Evolutionary conservation across 1,140 invertebrate genomes (phyloP).

Genomic region (Drosophila oshimai): DNA sequence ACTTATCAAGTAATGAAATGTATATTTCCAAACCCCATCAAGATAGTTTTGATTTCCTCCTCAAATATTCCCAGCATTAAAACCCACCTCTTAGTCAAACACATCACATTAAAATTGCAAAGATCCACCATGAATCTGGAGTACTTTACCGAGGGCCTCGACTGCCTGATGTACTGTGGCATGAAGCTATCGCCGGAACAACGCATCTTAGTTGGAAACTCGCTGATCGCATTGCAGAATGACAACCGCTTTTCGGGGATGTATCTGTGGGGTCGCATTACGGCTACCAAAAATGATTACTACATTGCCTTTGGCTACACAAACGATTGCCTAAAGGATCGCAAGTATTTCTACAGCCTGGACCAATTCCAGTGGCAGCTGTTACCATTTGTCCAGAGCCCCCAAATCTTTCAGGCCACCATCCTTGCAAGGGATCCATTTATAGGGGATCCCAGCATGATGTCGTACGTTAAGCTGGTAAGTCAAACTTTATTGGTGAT

Average conservation of each 20-base stretch:
- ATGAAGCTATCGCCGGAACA: slow-evolving; percentile 86
- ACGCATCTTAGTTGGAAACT: slow-evolving; percentile 87
- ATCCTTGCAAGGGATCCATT: slow-evolving; percentile 84
- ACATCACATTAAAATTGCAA: slow-evolving; percentile 29
- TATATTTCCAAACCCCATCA: background rate
- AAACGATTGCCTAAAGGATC: slow-evolving; percentile 86
- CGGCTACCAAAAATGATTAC: slow-evolving; percentile 87
- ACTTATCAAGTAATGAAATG: too few species aligned
- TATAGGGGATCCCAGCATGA: slow-evolving; percentile 84
- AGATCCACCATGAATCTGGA: slow-evolving; percentile 67
- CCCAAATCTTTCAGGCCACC: slow-evolving; percentile 85
- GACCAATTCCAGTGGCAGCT: slow-evolving; percentile 88
- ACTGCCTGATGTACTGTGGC: slow-evolving; percentile 84
- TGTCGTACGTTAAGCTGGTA: slow-evolving; percentile 83
- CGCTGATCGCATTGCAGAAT: slow-evolving; percentile 87
- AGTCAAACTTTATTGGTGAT: too few species aligned
- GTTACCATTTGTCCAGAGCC: slow-evolving; percentile 85
- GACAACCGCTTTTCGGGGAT: slow-evolving; percentile 90
- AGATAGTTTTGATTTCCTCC: background rate
- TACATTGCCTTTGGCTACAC: slow-evolving; percentile 89
- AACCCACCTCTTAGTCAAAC: background rate
- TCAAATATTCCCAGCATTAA: background rate
- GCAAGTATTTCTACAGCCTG: slow-evolving; percentile 88
- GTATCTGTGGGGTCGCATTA: slow-evolving; percentile 90
- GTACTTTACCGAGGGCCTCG: slow-evolving; percentile 70